Base-by-base conservation (phyloP, 2,113 vertebrate genomes). In the Glaucomys volans region DNA sequence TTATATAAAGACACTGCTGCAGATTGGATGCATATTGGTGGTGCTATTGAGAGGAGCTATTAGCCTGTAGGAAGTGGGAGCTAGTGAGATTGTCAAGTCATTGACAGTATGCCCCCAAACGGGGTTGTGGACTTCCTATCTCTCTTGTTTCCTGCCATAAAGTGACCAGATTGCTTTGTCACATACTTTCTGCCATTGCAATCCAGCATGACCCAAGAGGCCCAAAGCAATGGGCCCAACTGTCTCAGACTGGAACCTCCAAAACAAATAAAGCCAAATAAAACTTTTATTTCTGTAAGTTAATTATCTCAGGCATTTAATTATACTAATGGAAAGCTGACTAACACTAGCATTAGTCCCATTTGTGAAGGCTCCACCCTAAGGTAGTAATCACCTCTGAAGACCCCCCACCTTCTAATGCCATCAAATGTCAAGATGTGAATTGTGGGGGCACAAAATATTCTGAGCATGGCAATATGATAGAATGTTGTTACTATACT, bases 281-380 rank as follows among this genome's bases (percentile, higher is more conserved):
- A 71, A 67, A 17, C 42, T 75, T 64, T 24, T 66, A 1, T 59
- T 8, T 67, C 44, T n/a, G 5, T 4, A 11, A 47, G 12, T 26
- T 37, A 22, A 74, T 28, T 30, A 37, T 22, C 24, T 32, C 40
- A 28, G 14, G 16, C n/a, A n/a, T 50, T 84, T 74, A 24, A 17
- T 64, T 12, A 4, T 1, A 37, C 32, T 8, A 11, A 72, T 17
- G 40, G 62, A 90, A 57, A 67, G 0, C 17, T 66, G n/a, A 66
- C 6, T 64, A 22, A 42, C 26, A 47, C 26, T 57, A 35, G 28
- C 47, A 57, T 6, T n/a, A 67, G n/a, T 57, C 1, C 10, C 22
- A 54, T 8, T n/a, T 0, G 1, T 16, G n/a, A 62, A 35, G 14
- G 20, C 20, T 40, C 12, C 2, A 13, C 1, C 32, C 2, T 32